Base-by-base conservation (phyloP, 2,797 vertebrate genomes). In the Lepus oiostolus region DNA sequence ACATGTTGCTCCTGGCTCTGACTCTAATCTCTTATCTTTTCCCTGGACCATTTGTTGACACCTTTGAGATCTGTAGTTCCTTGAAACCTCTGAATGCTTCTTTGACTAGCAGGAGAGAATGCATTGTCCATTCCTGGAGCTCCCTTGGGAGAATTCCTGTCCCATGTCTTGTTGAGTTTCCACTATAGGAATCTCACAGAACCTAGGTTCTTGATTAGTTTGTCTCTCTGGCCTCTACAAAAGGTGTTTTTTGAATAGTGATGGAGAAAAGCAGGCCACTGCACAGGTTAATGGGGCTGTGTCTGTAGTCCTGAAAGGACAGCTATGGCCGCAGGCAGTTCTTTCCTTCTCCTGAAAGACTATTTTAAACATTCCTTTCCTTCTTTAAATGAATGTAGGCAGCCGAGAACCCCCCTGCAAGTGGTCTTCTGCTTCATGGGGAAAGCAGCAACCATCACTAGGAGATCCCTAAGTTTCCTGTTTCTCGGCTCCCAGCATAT, bases 371-470 rank as follows among this genome's bases (percentile, higher is more conserved):
- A 8, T 83, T 81, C 26, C 75, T 92, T 80, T 65, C 50, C 86
- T 93, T 58, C 62, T 88, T 89, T 90, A 88, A 91, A 72, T 16
- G 82, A 35, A 35, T 0, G 35, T 89, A 52, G 68, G 88, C 90
- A 93, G 58, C 68, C 84, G 76, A 85, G n/a, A 83, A 0, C 88
- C 35, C 28, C 75, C 68, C 52, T 35, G 30, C 91, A 93, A 58
- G 77, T 96, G 93, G 65, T 79, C 54, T 89, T 93, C 72, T 68
- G 5, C 75, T 91, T 91, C 9, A 0, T 82, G 84, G 93, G 81
- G 92, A 95, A 92, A 90, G 42, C 67, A 90, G 65, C 90, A 92
- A 32, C 80, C 62, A 60, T 90, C 26, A 35, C 68, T 88, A 96
- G 75, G 85, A 88, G 71, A 81, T 22, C 30, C 62, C 80, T 96